These are phyloP conservation scores for Rapana venosa DNA, from an alignment of 2,888 invertebrate genomes.

Conservation along the genomic window DNA sequence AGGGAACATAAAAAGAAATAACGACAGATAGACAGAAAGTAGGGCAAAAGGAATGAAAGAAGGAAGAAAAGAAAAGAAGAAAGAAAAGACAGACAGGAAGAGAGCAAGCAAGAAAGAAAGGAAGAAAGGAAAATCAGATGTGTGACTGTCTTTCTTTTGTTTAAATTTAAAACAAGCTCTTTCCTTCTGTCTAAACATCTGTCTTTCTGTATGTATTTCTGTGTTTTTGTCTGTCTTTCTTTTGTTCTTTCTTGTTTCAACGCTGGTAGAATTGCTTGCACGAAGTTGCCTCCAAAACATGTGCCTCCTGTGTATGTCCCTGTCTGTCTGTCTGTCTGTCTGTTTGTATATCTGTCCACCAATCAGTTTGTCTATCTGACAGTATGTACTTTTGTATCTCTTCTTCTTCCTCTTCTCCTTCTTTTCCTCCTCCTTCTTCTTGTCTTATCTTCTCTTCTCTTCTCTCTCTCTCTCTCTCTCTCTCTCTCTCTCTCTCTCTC, in stretches of 20 bases:
- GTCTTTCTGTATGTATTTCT: not conserved
- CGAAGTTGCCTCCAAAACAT: no score
- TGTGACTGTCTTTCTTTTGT: no score
- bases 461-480: no score
- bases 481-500: not conserved
- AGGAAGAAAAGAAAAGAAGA: no score
- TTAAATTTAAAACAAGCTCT: no score
- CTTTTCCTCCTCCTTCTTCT: not conserved
- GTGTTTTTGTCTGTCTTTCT: not conserved
- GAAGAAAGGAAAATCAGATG: no score
- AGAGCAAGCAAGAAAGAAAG: no score
- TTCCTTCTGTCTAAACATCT: not conserved
- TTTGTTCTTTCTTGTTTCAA: not conserved
- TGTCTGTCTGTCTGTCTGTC: conserved; percentile 21
- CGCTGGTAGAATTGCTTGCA: no score
- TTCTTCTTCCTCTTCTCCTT: not conserved
- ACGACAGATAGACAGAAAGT: no score
- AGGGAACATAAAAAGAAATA: no score
- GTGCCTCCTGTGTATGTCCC: not conserved
- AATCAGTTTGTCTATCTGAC: not conserved
- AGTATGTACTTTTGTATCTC: not conserved
- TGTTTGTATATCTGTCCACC: not conserved
- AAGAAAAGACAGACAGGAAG: no score
- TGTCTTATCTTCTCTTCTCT: not conserved
- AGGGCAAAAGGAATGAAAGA: no score